Evolutionary conservation across 2,113 vertebrate genomes (phyloP), one percentile per base, ranked within the genome.

Genomic region (Ctenodactylus gundi): DNA sequence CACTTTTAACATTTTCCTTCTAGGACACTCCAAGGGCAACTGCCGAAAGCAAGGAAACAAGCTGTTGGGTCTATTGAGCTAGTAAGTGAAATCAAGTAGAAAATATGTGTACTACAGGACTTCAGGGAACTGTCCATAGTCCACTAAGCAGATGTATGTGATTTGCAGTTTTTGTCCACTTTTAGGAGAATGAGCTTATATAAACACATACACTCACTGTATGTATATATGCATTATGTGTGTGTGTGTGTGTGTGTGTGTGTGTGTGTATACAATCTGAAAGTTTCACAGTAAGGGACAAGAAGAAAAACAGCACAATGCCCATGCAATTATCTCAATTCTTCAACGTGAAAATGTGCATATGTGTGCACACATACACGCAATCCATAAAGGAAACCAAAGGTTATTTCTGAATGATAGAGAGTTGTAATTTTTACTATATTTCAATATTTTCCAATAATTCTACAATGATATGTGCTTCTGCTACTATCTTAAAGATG

Each of bases 31-130:
- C 67, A 60, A 84, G 92, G 94, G 92, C 82, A 95, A 36, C 13
- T 90, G 21, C 76, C 90, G 7, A 72, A 57, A 86, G 55, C 51
- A 57, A 68, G 39, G 94, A 94, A 91, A 29, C 86, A 93, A 92
- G 75, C 91, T 84, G 94, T 97, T 95, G 96, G 97, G 49, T 68
- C 95, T 84, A 90, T 96, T 60, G 94, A 96, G 36, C 97, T 97
- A 85, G 97, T 97, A 97, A 97, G 97, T 97, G 46, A 94, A 46
- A 49, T 60, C 73, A 82, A 3, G 58, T 93, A 72, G 34, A 41
- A 85, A 76, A 21, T n/a, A 23, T 68, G 7, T 34, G 4, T 13
- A n/a, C 58, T 21, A 53, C n/a, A 85, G 80, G 67, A 83, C 60
- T 62, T 85, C 36, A 78, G 39, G 14, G 0, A 89, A 60, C 58